Evolutionary conservation across 1,140 invertebrate genomes (phyloP).

Genomic region (Rhagoletis zephyria): DNA sequence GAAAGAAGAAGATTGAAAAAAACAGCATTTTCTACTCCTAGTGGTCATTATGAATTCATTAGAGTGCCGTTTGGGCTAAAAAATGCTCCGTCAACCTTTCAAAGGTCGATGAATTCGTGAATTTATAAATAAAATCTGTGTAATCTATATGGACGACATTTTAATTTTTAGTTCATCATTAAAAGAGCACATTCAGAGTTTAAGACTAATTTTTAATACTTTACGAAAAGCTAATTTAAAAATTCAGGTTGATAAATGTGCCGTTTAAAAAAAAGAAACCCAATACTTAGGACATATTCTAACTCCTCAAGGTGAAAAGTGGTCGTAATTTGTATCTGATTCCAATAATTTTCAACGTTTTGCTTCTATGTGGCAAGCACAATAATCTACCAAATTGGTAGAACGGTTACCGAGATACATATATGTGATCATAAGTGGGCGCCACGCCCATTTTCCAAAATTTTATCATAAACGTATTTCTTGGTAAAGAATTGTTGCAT

Average conservation of each 20-base stretch:
- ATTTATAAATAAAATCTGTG: slow-evolving; percentile 4
- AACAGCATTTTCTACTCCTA: background rate
- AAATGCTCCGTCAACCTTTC: slow-evolving; percentile 63
- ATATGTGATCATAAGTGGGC: no score
- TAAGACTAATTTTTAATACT: background rate
- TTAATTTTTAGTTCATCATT: slow-evolving; percentile 14
- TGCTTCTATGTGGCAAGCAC: no score
- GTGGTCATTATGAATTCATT: background rate
- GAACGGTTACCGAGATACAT: no score
- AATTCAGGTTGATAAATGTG: slow-evolving; percentile 24
- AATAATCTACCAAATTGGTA: no score
- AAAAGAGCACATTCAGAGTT: background rate
- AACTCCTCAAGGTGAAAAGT: slow-evolving; percentile 48
- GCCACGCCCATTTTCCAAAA: no score
- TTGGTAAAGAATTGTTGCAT: no score
- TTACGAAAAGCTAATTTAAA: slow-evolving; percentile 6
- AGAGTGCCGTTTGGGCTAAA: background rate
- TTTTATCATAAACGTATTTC: no score
- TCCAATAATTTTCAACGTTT: no score
- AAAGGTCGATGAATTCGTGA: slow-evolving; percentile 56
- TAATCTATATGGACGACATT: slow-evolving; percentile 17
- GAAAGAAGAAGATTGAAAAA: slow-evolving; percentile 48
- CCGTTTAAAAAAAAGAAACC: slow-evolving; percentile 4
- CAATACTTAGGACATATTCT: slow-evolving; percentile 56
- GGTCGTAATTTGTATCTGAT: slow-evolving; percentile 56